Evolutionary conservation across 2,113 vertebrate species (phyloP).

Genomic region (Rynchops niger): DNA sequence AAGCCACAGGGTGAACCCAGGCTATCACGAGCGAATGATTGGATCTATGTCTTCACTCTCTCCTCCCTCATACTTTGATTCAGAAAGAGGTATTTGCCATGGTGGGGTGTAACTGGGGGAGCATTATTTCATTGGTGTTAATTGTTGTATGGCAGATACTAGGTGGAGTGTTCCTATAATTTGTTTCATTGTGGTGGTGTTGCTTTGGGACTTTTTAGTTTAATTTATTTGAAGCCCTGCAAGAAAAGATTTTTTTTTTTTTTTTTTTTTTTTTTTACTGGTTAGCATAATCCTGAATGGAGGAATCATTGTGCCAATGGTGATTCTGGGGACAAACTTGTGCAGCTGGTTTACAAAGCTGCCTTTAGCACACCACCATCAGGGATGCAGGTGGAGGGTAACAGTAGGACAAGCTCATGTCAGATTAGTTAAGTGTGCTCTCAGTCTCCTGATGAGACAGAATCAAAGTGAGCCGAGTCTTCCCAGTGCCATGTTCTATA

Average conservation of each 20-base stretch:
- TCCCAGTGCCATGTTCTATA: neutral
- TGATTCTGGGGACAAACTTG: neutral
- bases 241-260: neutral
- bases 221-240: neutral
- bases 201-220: neutral
- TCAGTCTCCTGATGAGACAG: neutral
- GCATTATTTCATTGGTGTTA: neutral
- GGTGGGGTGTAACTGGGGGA: neutral
- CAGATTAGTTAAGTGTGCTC: neutral
- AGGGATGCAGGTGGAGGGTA: neutral
- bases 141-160: neutral
- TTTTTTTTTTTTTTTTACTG: neutral
- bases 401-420: neutral
- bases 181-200: neutral
- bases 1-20: neutral
- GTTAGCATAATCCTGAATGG: neutral
- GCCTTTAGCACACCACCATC: neutral
- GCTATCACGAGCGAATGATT: fast-evolving
- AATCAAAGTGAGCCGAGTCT: neutral
- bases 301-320: neutral
- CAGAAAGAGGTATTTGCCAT: neutral
- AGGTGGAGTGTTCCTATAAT: neutral
- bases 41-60: neutral
- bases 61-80: neutral
- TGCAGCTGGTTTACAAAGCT: fast-evolving